These are phyloP conservation scores for Heliconius charithonia DNA, from an alignment of 2,888 invertebrate genomes.

Conservation along the genomic window DNA sequence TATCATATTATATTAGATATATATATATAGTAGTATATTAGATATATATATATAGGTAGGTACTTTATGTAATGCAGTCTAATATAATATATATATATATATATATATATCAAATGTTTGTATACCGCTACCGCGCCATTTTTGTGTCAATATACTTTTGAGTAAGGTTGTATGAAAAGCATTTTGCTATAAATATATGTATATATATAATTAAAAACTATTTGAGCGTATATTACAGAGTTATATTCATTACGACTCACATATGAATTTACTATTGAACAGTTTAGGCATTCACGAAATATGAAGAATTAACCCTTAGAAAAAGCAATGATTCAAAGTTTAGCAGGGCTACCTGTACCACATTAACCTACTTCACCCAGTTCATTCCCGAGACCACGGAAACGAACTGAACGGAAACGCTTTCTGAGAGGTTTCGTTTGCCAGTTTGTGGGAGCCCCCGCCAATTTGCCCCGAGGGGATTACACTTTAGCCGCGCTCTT, in stretches of 20 bases:
- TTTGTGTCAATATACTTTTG: too few species aligned
- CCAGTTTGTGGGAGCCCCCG: slow-evolving; percentile 31
- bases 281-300: slow-evolving; percentile 17
- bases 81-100: too few species aligned
- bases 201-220: background rate
- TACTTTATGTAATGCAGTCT: too few species aligned
- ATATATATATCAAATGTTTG: too few species aligned
- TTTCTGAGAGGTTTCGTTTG: slow-evolving; percentile 47
- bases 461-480: slow-evolving; percentile 36
- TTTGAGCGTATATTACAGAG: background rate
- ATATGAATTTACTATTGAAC: background rate
- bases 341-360: slow-evolving; percentile 27
- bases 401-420: slow-evolving; percentile 50
- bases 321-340: slow-evolving; percentile 24
- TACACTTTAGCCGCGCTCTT: slow-evolving; percentile 24
- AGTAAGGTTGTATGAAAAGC: too few species aligned
- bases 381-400: slow-evolving; percentile 41
- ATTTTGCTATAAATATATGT: background rate
- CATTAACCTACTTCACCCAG: slow-evolving; percentile 34
- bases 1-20: too few species aligned
- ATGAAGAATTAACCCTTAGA: slow-evolving; percentile 25
- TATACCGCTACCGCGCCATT: too few species aligned
- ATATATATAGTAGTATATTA: too few species aligned
- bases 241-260: background rate
- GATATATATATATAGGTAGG: too few species aligned